Evolutionary conservation across 1,140 invertebrate species (phyloP).

Genomic region (Drosophila hydei): DNA sequence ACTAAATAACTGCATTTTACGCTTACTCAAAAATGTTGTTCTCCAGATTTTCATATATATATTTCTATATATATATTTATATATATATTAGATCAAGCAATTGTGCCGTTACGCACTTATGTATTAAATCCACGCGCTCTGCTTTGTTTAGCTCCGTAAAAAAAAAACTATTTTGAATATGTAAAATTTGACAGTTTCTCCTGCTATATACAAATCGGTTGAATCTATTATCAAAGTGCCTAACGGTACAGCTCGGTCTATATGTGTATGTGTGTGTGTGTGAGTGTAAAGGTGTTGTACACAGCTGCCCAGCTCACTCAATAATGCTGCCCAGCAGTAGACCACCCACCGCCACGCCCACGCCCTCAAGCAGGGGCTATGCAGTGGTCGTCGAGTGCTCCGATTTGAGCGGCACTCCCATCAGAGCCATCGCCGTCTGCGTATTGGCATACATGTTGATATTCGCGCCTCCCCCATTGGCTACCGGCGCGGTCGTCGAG

Average conservation of each 20-base stretch:
- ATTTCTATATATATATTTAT: not conserved
- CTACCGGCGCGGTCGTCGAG: constrained; percentile 53
- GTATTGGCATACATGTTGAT: constrained; percentile 70
- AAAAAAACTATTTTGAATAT: constrained; percentile 21
- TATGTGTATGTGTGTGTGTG: constrained; percentile 4
- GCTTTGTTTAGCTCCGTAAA: not conserved
- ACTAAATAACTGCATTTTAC: constrained; percentile 82
- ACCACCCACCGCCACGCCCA: constrained; percentile 13
- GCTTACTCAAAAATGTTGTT: constrained; percentile 47
- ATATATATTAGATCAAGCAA: constrained; percentile 4
- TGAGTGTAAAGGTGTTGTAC: not conserved
- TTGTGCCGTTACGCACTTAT: constrained; percentile 23
- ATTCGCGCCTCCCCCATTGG: constrained; percentile 45
- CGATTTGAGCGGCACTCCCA: constrained; percentile 72
- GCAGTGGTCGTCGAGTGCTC: constrained; percentile 75
- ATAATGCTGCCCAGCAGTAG: constrained; percentile 53
- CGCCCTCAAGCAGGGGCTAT: constrained; percentile 57
- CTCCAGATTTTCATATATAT: not conserved
- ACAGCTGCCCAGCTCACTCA: constrained; percentile 30
- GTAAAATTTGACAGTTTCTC: constrained; percentile 10
- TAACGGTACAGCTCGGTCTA: constrained; percentile 14
- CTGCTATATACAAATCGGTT: not conserved
- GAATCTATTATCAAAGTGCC: constrained; percentile 4
- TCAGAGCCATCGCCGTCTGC: constrained; percentile 72
- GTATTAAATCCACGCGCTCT: constrained; percentile 15